These are phyloP conservation scores for Enteromius treurensis DNA, from an alignment of 2,797 vertebrate genomes.

Conservation along the genomic window DNA sequence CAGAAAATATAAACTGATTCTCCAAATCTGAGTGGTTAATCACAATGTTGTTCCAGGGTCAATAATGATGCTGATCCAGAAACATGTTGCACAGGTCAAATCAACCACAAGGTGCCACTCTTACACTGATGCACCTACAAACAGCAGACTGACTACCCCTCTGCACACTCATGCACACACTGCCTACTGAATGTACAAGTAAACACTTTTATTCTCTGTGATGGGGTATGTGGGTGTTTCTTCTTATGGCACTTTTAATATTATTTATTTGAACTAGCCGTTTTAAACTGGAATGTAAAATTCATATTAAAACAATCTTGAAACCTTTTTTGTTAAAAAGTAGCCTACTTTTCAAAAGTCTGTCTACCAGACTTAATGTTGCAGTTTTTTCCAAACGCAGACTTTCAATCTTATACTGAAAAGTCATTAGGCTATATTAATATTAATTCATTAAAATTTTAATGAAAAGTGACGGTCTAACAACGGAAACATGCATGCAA, in stretches of 20 bases:
- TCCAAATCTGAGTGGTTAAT: no score
- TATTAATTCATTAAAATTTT: background rate
- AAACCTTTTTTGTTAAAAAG: background rate
- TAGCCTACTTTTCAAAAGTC: background rate
- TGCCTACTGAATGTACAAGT: background rate
- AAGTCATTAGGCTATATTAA: background rate
- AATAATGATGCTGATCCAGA: no score
- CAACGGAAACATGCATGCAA: background rate
- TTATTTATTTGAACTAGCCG: background rate
- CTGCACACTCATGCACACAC: background rate
- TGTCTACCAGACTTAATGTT: background rate
- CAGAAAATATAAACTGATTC: no score
- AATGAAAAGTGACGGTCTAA: background rate
- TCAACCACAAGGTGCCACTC: slow-evolving; percentile 27
- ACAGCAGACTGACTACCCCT: background rate
- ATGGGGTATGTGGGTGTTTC: background rate
- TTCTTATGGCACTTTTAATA: background rate
- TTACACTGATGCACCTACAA: background rate
- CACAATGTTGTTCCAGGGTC: no score
- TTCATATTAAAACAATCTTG: background rate
- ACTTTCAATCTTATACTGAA: background rate
- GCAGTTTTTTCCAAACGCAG: background rate
- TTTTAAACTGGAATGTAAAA: background rate
- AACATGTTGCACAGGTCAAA: no score
- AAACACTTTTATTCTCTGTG: background rate